These are phyloP conservation scores for Lucinisca nassula DNA, from an alignment of 2,888 invertebrate species.

Conservation along the genomic window DNA sequence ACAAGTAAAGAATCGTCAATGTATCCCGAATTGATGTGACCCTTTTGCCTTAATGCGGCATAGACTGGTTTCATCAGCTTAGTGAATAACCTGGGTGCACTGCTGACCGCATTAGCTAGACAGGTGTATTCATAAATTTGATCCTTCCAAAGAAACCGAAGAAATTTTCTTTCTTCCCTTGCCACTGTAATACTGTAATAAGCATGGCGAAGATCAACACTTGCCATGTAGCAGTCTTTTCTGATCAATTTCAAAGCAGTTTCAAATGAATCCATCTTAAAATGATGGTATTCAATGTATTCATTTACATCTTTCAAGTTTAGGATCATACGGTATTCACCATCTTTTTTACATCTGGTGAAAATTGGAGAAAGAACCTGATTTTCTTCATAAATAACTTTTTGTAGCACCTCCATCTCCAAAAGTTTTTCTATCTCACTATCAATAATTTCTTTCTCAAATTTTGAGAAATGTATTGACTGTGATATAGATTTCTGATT, in stretches of 20 bases:
- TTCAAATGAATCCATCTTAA: slow-evolving; percentile 63
- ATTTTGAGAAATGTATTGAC: slow-evolving; percentile 23
- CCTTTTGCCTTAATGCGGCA: slow-evolving; percentile 14
- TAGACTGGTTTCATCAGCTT: slow-evolving; percentile 68
- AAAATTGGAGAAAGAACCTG: slow-evolving; percentile 49
- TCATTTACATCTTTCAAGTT: no score
- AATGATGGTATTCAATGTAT: slow-evolving; percentile 50
- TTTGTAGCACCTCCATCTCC: slow-evolving; percentile 26
- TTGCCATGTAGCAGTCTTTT: slow-evolving; percentile 61
- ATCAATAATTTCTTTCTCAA: slow-evolving; percentile 27
- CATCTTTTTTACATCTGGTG: no score
- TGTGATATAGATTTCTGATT: neutral
- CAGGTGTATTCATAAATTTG: slow-evolving; percentile 50
- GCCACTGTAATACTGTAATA: slow-evolving; percentile 64
- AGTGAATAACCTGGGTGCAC: slow-evolving; percentile 56
- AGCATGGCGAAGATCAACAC: slow-evolving; percentile 60
- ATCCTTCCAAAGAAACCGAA: slow-evolving; percentile 46
- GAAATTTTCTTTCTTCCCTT: slow-evolving; percentile 31
- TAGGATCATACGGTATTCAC: no score
- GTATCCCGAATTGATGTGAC: slow-evolving; percentile 3
- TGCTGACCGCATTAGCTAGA: slow-evolving; percentile 32
- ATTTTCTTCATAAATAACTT: neutral
- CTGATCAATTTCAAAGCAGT: slow-evolving; percentile 26
- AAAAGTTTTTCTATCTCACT: slow-evolving; percentile 34
- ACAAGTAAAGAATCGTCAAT: slow-evolving; percentile 65